phyloP scores from a whole-genome alignment of 2,888 invertebrate species.

The Epistrophe grossulariae region DNA sequence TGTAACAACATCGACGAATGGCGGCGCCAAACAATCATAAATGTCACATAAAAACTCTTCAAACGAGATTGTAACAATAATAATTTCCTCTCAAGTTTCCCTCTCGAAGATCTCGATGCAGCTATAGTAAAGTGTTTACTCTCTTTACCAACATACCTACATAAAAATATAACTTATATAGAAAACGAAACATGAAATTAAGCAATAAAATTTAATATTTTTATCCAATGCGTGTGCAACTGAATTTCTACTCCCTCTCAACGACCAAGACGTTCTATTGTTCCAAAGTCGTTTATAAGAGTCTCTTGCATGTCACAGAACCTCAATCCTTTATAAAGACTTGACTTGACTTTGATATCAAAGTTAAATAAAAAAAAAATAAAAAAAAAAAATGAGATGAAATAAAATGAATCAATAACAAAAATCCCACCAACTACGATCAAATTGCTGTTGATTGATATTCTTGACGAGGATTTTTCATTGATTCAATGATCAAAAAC shows the following conservation, averaged over 20 bases:
- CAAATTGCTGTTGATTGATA: conserved; percentile 70
- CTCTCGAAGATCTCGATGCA: neutral
- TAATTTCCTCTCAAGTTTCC: conserved; percentile 21
- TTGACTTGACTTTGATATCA: conserved; percentile 57
- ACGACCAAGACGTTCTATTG: conserved; percentile 67
- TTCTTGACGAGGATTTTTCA: conserved; percentile 60
- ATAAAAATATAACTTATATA: neutral
- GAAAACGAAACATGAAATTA: conserved; percentile 50
- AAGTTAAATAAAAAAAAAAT: conserved; percentile 7
- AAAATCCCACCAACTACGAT: conserved; percentile 74
- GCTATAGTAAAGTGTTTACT: conserved; percentile 7
- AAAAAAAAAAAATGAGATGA: conserved; percentile 12
- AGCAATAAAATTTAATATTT: conserved; percentile 74
- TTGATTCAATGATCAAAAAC: conserved; percentile 61
- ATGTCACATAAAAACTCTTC: conserved; percentile 58
- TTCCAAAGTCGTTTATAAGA: conserved; percentile 32
- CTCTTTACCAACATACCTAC: neutral
- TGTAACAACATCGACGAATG: neutral
- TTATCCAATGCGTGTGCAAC: conserved; percentile 42
- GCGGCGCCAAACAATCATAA: conserved; percentile 68
- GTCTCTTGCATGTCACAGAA: conserved; percentile 46
- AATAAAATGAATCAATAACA: conserved; percentile 37
- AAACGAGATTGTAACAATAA: conserved; percentile 23
- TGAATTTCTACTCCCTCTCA: conserved; percentile 37
- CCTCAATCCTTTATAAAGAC: conserved; percentile 31